phyloP scores from a whole-genome alignment of 2,797 vertebrate species.

The Acanthiza pusilla region DNA sequence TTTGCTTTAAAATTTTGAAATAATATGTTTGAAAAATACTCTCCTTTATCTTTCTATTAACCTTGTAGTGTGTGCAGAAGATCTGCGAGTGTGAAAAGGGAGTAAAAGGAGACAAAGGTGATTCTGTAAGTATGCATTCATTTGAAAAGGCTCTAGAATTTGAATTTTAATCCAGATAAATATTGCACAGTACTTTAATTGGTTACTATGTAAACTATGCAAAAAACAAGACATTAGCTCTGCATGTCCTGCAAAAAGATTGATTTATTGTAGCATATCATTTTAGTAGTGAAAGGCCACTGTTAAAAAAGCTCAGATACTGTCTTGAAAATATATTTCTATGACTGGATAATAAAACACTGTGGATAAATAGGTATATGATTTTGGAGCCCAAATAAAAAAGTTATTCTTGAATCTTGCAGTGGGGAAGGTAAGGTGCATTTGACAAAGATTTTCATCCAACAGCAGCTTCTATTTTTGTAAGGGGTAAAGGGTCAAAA shows the following conservation, averaged over 20 bases:
- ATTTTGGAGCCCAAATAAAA: neutral
- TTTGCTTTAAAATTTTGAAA: neutral
- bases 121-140: conserved; percentile 76
- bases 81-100: conserved; percentile 84
- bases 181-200: neutral
- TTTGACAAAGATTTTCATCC: neutral
- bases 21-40: neutral
- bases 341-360: neutral
- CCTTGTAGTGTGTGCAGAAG: conserved; percentile 76
- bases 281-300: neutral
- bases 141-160: neutral
- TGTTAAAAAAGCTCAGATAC: neutral
- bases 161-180: neutral
- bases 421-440: neutral
- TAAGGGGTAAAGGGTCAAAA: neutral
- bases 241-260: neutral
- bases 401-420: neutral
- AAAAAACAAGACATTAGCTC: neutral
- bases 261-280: neutral
- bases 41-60: neutral
- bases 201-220: neutral
- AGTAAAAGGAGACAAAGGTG: conserved; percentile 76
- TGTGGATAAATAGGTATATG: neutral
- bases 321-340: neutral
- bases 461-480: neutral